A percentile compares a stretch with the other conserved stretches of the same genome.
Evolutionary conservation across 1,140 invertebrate species (phyloP).

Genomic region (Zaprionus ghesquierei): DNA sequence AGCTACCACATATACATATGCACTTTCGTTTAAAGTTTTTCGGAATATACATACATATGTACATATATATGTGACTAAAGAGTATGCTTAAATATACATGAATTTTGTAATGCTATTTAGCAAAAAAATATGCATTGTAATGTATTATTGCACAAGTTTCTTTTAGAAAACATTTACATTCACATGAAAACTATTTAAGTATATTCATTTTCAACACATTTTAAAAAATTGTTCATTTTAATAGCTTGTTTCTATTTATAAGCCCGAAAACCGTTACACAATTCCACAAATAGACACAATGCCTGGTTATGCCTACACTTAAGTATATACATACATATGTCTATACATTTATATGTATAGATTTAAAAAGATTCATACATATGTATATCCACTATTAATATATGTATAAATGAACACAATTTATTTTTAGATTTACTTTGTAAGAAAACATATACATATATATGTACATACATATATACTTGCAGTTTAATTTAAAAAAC

Average conservation of each 20-base stretch:
- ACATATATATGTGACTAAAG: background rate
- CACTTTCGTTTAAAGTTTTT: background rate
- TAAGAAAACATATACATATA: background rate
- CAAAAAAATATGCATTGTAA: background rate
- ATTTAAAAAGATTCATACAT: conserved; percentile 7
- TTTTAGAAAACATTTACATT: no score
- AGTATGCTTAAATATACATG: no score
- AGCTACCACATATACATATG: background rate
- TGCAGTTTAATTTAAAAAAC: no score
- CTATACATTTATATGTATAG: no score
- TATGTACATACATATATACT: conserved; percentile 12
- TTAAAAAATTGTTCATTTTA: conserved; percentile 14
- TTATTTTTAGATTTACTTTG: conserved; percentile 4
- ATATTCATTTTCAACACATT: conserved; percentile 2
- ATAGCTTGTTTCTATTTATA: conserved; percentile 49
- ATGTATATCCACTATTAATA: background rate
- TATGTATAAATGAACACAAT: background rate
- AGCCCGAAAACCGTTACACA: conserved; percentile 47
- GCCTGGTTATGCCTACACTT: background rate
- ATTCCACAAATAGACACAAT: conserved; percentile 43
- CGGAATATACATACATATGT: conserved; percentile 8
- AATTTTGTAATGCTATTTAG: no score
- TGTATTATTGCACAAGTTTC: background rate
- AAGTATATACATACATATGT: background rate
- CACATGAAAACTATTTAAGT: background rate